These are phyloP conservation scores for Drosophila infuscata DNA, from an alignment of 2,888 invertebrate genomes.

Conservation along the genomic window DNA sequence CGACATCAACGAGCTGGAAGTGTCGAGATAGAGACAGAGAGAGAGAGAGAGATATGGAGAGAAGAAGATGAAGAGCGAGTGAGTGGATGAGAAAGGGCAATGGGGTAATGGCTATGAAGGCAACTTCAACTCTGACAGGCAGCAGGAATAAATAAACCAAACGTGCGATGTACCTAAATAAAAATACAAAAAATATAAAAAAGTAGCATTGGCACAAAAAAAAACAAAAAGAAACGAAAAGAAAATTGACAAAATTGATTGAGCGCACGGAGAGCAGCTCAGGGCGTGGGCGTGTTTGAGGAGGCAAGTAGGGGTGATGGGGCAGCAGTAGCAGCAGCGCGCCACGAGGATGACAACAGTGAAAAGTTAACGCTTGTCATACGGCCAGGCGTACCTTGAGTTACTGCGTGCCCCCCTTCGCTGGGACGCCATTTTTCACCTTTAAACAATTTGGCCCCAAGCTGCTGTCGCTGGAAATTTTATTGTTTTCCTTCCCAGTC, in stretches of 20 bases:
- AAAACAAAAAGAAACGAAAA: constrained; percentile 27
- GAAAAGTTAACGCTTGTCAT: constrained; percentile 67
- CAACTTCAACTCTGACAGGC: constrained; percentile 52
- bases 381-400: constrained; percentile 40
- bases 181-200: constrained; percentile 23
- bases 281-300: neutral
- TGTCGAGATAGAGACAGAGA: neutral
- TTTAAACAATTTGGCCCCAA: constrained; percentile 58
- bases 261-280: constrained; percentile 58
- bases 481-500: constrained; percentile 44
- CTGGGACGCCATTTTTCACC: constrained; percentile 58
- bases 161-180: constrained; percentile 51
- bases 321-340: constrained; percentile 2
- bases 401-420: constrained; percentile 15
- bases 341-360: constrained; percentile 47
- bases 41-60: neutral
- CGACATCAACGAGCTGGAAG: constrained; percentile 28
- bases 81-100: neutral
- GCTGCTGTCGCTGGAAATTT: constrained; percentile 34
- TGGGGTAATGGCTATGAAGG: constrained; percentile 53
- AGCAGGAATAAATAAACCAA: constrained; percentile 62
- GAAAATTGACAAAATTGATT: constrained; percentile 75
- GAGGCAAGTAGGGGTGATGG: neutral
- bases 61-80: neutral
- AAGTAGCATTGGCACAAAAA: constrained; percentile 14